Evolutionary conservation across 1,140 invertebrate genomes (phyloP).

Genomic region (Heliconius himera): DNA sequence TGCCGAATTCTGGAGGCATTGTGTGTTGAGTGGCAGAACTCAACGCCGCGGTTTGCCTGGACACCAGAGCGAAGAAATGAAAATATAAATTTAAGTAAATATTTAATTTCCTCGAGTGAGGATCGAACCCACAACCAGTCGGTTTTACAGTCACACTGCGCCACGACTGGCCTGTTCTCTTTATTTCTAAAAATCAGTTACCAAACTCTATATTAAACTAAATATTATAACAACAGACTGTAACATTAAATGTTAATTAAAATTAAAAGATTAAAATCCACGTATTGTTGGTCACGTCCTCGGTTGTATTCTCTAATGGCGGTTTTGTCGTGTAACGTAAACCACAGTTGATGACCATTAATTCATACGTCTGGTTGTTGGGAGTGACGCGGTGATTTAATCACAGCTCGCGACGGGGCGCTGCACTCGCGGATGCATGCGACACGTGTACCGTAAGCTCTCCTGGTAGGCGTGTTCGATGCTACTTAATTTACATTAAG

Average conservation of each 20-base stretch:
- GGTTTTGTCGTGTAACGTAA: slow-evolving; percentile 57
- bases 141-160: too few relatives aligned
- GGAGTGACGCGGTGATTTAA: slow-evolving; percentile 56
- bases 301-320: slow-evolving; percentile 46
- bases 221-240: background rate
- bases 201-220: slow-evolving; percentile 27
- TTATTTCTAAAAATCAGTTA: too few relatives aligned
- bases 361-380: slow-evolving; percentile 63
- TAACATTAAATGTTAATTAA: background rate
- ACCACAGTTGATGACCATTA: slow-evolving; percentile 61
- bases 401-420: slow-evolving; percentile 36
- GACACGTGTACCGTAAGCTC: slow-evolving; percentile 21
- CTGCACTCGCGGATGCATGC: slow-evolving; percentile 31
- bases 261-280: slow-evolving; percentile 15
- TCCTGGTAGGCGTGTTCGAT: background rate
- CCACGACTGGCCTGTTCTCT: too few relatives aligned
- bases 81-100: too few relatives aligned
- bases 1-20: too few relatives aligned
- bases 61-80: background rate
- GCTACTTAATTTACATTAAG: slow-evolving; percentile 14
- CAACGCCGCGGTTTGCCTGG: too few relatives aligned
- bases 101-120: too few relatives aligned
- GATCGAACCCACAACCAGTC: too few relatives aligned
- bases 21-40: too few relatives aligned
- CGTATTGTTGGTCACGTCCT: slow-evolving; percentile 30